Evolutionary conservation across 2,113 vertebrate genomes (phyloP).

Genomic region (Labeo rohita): DNA sequence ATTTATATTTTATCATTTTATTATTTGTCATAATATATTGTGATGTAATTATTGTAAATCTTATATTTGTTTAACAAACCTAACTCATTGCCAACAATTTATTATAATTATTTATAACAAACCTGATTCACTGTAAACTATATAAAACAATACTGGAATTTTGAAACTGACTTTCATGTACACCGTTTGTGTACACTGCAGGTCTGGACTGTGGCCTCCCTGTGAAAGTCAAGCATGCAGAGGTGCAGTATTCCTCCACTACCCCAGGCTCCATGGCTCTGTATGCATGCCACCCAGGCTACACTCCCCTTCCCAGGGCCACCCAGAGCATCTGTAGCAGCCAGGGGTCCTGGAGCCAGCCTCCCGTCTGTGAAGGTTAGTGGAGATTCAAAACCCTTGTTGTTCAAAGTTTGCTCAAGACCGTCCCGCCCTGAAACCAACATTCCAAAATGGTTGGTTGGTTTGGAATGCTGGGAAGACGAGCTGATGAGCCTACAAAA

Average conservation of each 20-base stretch:
- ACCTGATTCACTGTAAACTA: neutral
- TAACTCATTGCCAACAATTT: too few species aligned
- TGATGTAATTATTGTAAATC: neutral
- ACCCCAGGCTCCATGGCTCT: constrained; percentile 80
- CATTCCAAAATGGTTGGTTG: constrained; percentile 22
- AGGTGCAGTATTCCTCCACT: constrained; percentile 82
- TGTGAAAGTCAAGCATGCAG: constrained; percentile 82
- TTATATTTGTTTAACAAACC: neutral
- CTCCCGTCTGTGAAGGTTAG: constrained; percentile 86
- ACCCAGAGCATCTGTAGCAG: constrained; percentile 81
- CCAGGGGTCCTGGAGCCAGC: constrained; percentile 88
- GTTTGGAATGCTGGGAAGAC: constrained; percentile 17
- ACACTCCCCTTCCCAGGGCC: constrained; percentile 75
- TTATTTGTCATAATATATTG: neutral
- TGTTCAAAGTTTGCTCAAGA: constrained; percentile 10
- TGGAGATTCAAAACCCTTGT: constrained; percentile 35
- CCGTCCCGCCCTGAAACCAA: constrained; percentile 1
- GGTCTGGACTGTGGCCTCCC: constrained; percentile 85
- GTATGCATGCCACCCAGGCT: constrained; percentile 84
- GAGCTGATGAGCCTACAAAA: neutral
- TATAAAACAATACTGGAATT: neutral
- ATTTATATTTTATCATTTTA: neutral
- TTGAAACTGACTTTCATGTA: neutral
- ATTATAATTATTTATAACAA: neutral
- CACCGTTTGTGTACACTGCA: constrained; percentile 57